A percentile compares a stretch with the other conserved stretches of the same genome.
These are phyloP conservation scores for Heterotis niloticus DNA, from an alignment of 2,113 vertebrate genomes.

Conservation along the genomic window DNA sequence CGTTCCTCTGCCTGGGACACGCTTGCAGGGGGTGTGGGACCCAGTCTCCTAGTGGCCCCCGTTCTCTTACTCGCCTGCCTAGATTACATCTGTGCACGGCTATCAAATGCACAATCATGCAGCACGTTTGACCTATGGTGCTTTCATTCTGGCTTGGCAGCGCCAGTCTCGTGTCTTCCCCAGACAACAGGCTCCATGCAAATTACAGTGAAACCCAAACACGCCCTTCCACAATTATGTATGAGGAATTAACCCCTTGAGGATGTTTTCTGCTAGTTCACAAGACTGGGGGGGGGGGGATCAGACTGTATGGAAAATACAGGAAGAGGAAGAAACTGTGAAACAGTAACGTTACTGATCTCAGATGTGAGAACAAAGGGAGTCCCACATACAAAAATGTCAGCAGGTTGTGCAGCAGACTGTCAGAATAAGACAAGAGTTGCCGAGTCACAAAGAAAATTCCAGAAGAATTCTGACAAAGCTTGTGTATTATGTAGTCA, in stretches of 20 bases:
- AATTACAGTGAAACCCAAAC: constrained; percentile 49
- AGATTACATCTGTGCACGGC: constrained; percentile 24
- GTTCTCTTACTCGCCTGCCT: background rate
- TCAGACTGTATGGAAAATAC: no score
- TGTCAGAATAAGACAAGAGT: constrained; percentile 10
- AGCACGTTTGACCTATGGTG: constrained; percentile 34
- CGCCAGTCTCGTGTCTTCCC: constrained; percentile 30
- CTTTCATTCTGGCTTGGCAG: constrained; percentile 28
- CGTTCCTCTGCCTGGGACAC: background rate
- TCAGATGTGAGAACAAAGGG: background rate
- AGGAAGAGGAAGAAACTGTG: background rate
- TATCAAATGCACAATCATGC: constrained; percentile 39
- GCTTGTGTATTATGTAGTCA: background rate
- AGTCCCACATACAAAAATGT: background rate
- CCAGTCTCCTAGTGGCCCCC: background rate
- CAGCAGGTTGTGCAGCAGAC: background rate
- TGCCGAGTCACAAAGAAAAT: constrained; percentile 19
- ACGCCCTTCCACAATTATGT: constrained; percentile 48
- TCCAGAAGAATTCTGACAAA: constrained; percentile 13
- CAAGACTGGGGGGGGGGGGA: background rate
- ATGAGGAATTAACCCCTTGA: constrained; percentile 42
- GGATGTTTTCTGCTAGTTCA: constrained; percentile 6
- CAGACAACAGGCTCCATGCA: constrained; percentile 52
- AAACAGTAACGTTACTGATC: background rate
- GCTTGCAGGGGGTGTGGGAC: background rate